Conservation (phyloP, 2,797 vertebrate genomes). For the Glyptemys insculpta region DNA sequence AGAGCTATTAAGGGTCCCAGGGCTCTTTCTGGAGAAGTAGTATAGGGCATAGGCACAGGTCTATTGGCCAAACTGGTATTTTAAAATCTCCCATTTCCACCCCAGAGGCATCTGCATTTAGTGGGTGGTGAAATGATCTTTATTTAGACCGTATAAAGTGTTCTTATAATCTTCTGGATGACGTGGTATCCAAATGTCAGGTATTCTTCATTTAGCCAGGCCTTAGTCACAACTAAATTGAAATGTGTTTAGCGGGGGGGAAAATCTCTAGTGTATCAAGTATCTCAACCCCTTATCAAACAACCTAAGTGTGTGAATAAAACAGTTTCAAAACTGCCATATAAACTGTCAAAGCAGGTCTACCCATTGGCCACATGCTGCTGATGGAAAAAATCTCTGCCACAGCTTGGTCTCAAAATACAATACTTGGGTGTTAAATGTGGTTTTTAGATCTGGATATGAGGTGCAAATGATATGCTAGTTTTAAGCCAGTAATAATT, state of each 20-base stretch:
- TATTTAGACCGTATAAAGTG: background rate
- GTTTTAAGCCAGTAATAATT: background rate
- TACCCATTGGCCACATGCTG: background rate
- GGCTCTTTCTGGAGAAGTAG: background rate
- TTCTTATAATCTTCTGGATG: background rate
- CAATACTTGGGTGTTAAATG: background rate
- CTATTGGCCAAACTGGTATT: background rate
- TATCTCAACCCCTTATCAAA: constrained; percentile 25
- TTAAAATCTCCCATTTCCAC: background rate
- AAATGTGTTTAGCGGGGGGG: background rate
- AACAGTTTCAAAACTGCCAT: background rate
- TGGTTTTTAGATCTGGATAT: background rate
- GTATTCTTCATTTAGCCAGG: background rate
- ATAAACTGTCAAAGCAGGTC: background rate
- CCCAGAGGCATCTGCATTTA: background rate
- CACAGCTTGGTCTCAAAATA: background rate
- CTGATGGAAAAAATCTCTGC: background rate
- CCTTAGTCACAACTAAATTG: background rate
- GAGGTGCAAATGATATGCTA: background rate
- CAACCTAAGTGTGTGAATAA: constrained; percentile 18
- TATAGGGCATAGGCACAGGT: background rate
- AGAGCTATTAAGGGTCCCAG: background rate
- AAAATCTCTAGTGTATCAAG: background rate
- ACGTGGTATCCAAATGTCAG: constrained; percentile 5
- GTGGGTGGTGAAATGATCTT: background rate